Conservation (phyloP, 2,888 invertebrate genomes). For the Gryllus longicercus region DNA sequence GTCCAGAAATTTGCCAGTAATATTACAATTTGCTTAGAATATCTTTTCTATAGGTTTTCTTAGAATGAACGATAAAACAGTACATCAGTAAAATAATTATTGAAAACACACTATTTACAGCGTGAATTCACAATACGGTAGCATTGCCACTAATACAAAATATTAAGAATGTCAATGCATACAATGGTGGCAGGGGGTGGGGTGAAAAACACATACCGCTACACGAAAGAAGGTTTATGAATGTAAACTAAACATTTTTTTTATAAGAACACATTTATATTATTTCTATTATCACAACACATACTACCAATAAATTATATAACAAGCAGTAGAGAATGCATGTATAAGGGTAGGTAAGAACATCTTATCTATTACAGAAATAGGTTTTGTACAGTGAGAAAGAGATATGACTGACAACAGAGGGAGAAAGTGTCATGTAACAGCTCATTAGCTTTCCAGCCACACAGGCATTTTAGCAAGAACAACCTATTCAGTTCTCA, state of each 20-base stretch:
- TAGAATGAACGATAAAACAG: no score
- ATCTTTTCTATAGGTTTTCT: no score
- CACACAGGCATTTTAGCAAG: neutral
- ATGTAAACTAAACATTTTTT: conserved; percentile 24
- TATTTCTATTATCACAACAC: conserved; percentile 39
- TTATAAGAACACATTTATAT: conserved; percentile 40
- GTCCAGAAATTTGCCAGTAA: no score
- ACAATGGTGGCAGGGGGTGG: no score
- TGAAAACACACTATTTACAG: no score
- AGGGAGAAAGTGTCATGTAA: conserved; percentile 21
- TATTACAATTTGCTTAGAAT: no score
- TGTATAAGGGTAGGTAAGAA: conserved; percentile 29
- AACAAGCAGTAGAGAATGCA: conserved; percentile 39
- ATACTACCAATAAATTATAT: conserved; percentile 38
- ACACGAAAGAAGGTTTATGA: conserved; percentile 12
- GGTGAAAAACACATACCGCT: no score
- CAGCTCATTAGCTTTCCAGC: conserved; percentile 19
- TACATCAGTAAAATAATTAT: no score
- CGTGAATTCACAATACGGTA: no score
- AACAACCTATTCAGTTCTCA: neutral
- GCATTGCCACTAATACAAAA: no score
- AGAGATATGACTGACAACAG: conserved; percentile 31
- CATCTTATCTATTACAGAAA: conserved; percentile 11
- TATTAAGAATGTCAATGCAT: no score
- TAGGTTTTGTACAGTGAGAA: conserved; percentile 23